Percentiles rank a stretch among this genome's conserved stretches.
Conservation (phyloP, 2,113 vertebrate genomes). For the Hystrix cristata region DNA sequence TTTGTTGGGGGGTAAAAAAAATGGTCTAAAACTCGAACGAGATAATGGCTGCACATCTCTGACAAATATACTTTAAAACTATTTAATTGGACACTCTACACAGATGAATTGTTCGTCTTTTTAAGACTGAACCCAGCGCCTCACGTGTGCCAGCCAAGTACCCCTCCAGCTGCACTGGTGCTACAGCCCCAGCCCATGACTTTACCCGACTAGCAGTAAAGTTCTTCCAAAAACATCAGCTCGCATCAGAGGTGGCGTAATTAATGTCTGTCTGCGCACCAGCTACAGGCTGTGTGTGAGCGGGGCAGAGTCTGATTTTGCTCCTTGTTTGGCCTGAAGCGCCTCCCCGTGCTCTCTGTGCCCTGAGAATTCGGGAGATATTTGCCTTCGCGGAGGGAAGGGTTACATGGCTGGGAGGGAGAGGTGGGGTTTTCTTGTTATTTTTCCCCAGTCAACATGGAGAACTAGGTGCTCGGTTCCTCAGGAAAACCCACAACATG, state of each 20-base stretch:
- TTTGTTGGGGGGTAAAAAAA: not conserved
- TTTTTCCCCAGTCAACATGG: not conserved
- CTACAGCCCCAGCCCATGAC: not conserved
- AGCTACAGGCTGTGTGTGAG: not conserved
- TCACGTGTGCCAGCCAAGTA: not conserved
- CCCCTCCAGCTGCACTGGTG: not conserved
- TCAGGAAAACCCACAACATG: not conserved
- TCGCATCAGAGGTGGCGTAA: not conserved
- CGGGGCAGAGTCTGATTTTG: not conserved
- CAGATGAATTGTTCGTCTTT: not conserved
- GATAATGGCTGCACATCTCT: not conserved
- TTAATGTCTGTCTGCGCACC: not conserved
- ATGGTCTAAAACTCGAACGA: not conserved
- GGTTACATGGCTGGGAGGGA: not conserved
- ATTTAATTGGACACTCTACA: not conserved
- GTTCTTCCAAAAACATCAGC: not conserved
- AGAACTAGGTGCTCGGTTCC: not conserved
- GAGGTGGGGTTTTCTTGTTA: not conserved
- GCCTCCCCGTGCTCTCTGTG: not conserved
- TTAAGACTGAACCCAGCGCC: not conserved
- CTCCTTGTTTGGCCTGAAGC: not conserved
- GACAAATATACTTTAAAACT: conserved; percentile 13
- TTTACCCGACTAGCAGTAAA: conserved; percentile 31
- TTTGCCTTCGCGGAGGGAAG: not conserved
- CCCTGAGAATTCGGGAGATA: not conserved